These are phyloP conservation scores for Apodemia mormo DNA, from an alignment of 2,888 invertebrate genomes.

Conservation along the genomic window DNA sequence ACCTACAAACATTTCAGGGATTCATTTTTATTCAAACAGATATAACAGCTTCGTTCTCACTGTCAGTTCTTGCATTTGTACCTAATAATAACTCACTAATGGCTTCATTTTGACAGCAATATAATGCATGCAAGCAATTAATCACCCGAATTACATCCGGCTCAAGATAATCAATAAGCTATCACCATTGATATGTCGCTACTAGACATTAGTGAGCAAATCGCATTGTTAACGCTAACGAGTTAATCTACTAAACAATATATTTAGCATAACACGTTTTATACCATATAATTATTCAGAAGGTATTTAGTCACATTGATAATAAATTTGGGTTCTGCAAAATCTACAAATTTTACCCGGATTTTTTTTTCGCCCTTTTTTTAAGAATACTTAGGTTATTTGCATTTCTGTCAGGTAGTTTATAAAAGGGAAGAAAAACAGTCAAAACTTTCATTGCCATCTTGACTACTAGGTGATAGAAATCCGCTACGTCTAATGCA, in stretches of 20 bases:
- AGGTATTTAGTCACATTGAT: no score
- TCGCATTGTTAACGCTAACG: slow-evolving; percentile 26
- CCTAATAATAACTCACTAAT: slow-evolving; percentile 34
- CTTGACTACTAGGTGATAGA: no score
- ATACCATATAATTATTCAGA: no score
- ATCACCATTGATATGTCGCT: slow-evolving; percentile 45
- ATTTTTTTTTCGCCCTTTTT: no score
- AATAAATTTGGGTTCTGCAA: no score
- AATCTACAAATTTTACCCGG: no score
- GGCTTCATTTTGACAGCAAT: slow-evolving; percentile 38
- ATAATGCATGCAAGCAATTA: slow-evolving; percentile 41
- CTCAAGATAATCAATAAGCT: slow-evolving; percentile 51
- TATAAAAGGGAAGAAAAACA: no score
- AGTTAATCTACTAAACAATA: slow-evolving; percentile 1
- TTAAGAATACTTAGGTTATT: no score
- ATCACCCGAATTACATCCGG: slow-evolving; percentile 48
- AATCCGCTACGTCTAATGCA: no score
- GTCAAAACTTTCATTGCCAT: no score
- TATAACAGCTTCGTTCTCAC: not conserved
- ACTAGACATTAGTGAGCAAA: slow-evolving; percentile 33
- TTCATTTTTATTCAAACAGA: not conserved
- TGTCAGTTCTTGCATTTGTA: slow-evolving; percentile 6
- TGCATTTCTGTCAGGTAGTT: no score
- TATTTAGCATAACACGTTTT: not conserved
- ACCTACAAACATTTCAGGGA: no score